Conservation (phyloP, 2,113 vertebrate species). For the Helogale parvula region DNA sequence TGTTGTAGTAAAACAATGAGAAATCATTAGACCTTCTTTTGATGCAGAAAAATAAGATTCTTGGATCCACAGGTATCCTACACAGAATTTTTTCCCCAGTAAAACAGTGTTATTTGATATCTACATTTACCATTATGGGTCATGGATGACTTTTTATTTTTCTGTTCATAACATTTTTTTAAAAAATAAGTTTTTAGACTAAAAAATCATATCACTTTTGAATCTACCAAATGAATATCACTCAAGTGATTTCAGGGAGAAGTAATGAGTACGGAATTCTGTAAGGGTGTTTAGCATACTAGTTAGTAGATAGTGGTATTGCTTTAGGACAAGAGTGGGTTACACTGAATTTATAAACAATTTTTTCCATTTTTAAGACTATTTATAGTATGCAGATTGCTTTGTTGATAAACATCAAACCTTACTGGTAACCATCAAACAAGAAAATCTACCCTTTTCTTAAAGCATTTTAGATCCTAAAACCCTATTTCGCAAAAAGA, state of each 20-base stretch:
- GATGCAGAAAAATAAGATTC: neutral
- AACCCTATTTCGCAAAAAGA: neutral
- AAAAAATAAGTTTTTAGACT: neutral
- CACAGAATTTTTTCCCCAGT: neutral
- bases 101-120: neutral
- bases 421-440: neutral
- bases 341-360: slow-evolving; percentile 28
- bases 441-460: neutral
- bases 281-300: neutral
- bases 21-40: neutral
- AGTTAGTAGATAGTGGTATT: neutral
- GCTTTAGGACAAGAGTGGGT: neutral
- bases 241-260: neutral
- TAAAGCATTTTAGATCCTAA: neutral
- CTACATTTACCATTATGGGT: neutral
- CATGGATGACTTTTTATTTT: neutral
- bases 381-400: slow-evolving; percentile 16
- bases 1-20: neutral
- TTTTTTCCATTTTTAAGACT: slow-evolving; percentile 14
- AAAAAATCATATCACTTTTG: neutral
- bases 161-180: neutral
- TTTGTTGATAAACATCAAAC: slow-evolving; percentile 28
- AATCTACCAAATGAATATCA: neutral
- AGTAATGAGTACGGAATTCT: neutral
- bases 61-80: neutral